Evolutionary conservation across 2,888 invertebrate genomes (phyloP).

Genomic region (Andricus curvator): DNA sequence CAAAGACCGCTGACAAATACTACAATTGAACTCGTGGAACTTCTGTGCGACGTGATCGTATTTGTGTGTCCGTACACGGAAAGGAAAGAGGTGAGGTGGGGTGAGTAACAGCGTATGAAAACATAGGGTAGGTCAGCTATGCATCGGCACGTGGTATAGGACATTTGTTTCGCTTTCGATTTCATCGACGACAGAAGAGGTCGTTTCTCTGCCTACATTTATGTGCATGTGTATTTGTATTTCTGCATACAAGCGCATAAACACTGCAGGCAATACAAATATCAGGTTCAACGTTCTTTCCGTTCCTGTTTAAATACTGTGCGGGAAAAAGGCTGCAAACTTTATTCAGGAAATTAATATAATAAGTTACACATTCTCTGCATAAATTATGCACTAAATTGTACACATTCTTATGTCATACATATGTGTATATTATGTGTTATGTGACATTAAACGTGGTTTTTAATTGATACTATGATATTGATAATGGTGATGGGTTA

Average conservation of each 20-base stretch:
- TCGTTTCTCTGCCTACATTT: neutral
- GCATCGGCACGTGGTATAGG: slow-evolving; percentile 4
- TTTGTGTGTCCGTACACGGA: neutral
- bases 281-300: neutral
- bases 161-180: slow-evolving; percentile 58
- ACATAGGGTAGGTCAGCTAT: slow-evolving; percentile 7
- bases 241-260: neutral
- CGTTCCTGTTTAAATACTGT: neutral
- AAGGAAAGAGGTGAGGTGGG: neutral
- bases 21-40: slow-evolving; percentile 4
- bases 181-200: slow-evolving; percentile 46
- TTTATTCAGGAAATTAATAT: too few species aligned
- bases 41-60: slow-evolving; percentile 1
- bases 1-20: slow-evolving; percentile 6
- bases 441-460: too few species aligned
- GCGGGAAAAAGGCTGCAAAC: too few species aligned
- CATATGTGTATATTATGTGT: too few species aligned
- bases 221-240: neutral
- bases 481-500: too few species aligned
- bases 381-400: too few species aligned
- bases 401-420: too few species aligned
- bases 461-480: too few species aligned
- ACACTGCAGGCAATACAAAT: neutral
- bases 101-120: neutral
- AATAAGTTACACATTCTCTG: too few species aligned